Base-by-base conservation (phyloP, 2,797 vertebrate species). In the Echiichthys vipera region DNA sequence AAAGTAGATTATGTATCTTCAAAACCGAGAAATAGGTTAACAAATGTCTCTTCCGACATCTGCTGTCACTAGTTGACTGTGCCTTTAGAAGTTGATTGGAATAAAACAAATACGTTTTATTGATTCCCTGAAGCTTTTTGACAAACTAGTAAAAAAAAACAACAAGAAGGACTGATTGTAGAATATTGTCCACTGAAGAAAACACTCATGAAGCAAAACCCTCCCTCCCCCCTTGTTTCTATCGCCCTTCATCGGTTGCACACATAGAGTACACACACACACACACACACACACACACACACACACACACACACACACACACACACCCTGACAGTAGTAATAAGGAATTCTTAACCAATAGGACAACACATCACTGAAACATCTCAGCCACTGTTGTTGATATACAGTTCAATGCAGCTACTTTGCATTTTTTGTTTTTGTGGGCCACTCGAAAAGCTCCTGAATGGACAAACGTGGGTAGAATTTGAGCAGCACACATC, bases 371-470 rank as follows among this genome's bases (percentile, higher is more conserved):
- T 50, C 45, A 43, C 58, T 59, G 32, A 40, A 24, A 36, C 51
- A 57, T 65, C 32, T 57, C 27, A 45, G 65, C 30, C 29, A 49
- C 25, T 62, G 54, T 77, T 64, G n/a, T 49, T 65, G 53, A 77
- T 55, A 68, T 36, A 10, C 39, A 72, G 73, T 77, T 69, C 61
- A 50, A 45, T 55, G 51, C 74, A 64, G 73, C 77, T 78, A 65
- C 76, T 85, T 84, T 82, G 50, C 72, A 63, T 84, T 75, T 71
- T 71, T 40, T 27, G n/a, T 81, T 80, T 85, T 82, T 79, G 65
- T 88, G 63, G 56, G 58, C 55, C 87, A 80, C 75, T 83, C 80
- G 59, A 84, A 82, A 81, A 80, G 74, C 86, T 84, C 71, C 70
- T 77, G 73, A 65, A 45, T 81, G 77, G 61, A 17, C 63, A 62